Evolutionary conservation across 2,113 vertebrate species (phyloP).

Genomic region (Lepus europaeus): DNA sequence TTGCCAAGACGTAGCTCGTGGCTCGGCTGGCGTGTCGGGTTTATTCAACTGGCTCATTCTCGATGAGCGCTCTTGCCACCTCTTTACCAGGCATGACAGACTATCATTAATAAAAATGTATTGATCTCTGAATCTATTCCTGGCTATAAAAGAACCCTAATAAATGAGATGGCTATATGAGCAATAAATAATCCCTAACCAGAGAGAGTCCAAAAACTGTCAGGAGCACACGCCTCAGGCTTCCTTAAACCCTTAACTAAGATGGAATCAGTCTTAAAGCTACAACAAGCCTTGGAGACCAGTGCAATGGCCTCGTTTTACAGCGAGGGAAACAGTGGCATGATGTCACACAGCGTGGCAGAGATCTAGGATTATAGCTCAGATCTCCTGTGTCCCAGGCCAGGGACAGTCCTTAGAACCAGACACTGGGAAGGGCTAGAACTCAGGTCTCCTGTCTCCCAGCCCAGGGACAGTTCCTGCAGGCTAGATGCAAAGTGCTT

Average conservation of each 20-base stretch:
- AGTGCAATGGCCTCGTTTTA: neutral
- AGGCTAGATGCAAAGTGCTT: slow-evolving; percentile 16
- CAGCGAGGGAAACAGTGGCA: neutral
- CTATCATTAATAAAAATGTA: slow-evolving; percentile 84
- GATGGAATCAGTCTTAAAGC: slow-evolving; percentile 31
- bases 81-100: slow-evolving; percentile 78
- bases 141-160: slow-evolving; percentile 76
- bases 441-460: neutral
- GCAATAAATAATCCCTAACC: slow-evolving; percentile 80
- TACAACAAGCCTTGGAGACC: slow-evolving; percentile 17
- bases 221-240: slow-evolving; percentile 60
- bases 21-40: slow-evolving; percentile 76
- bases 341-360: neutral
- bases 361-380: neutral
- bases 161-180: slow-evolving; percentile 79
- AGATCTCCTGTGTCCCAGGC: neutral
- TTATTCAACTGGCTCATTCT: slow-evolving; percentile 81
- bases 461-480: neutral
- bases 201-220: slow-evolving; percentile 76
- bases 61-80: slow-evolving; percentile 75
- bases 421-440: neutral
- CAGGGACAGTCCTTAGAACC: neutral
- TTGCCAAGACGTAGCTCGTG: slow-evolving; percentile 70
- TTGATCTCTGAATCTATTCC: slow-evolving; percentile 82
- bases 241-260: slow-evolving; percentile 68